A percentile compares a stretch with the other conserved stretches of the same genome.
These are phyloP conservation scores for Syngnathus acus DNA, from an alignment of 2,797 vertebrate genomes.

Conservation along the genomic window DNA sequence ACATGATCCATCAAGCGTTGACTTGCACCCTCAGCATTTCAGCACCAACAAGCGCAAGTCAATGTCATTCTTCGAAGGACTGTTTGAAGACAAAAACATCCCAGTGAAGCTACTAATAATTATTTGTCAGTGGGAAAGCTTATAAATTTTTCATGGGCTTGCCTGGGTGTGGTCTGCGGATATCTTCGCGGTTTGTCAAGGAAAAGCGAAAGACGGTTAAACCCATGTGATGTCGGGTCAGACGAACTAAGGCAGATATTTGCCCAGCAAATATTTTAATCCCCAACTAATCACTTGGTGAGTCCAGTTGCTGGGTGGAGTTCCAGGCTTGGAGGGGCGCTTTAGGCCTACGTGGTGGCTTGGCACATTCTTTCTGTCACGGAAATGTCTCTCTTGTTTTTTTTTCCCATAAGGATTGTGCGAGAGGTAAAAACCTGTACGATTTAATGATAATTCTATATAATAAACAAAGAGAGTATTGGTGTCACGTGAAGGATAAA, in stretches of 20 bases:
- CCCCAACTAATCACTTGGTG: conserved; percentile 99
- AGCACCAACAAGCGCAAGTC: conserved; percentile 5
- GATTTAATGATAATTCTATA: background rate
- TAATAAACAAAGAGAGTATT: background rate
- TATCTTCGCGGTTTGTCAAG: conserved; percentile 59
- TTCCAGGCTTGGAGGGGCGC: conserved; percentile 31
- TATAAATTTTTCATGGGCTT: conserved; percentile 34
- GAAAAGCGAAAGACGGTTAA: conserved; percentile 64
- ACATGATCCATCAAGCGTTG: conserved; percentile 30
- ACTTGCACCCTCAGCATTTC: conserved; percentile 24
- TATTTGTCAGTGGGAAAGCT: conserved; percentile 18
- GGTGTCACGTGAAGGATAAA: conserved; percentile 40
- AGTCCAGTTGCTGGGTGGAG: conserved; percentile 66
- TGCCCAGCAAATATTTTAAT: conserved; percentile 99
- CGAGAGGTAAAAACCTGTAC: conserved; percentile 52
- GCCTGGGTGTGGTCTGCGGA: conserved; percentile 48
- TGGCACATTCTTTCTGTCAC: conserved; percentile 69
- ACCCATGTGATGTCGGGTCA: conserved; percentile 66
- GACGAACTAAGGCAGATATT: conserved; percentile 90
- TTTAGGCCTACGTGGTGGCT: conserved; percentile 53
- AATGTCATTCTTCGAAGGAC: conserved; percentile 4
- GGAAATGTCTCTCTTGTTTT: conserved; percentile 40
- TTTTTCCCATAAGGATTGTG: conserved; percentile 48
- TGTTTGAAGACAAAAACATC: conserved; percentile 2
- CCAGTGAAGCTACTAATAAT: conserved; percentile 2